Conservation (phyloP, 2,113 vertebrate genomes). For the Cinclus cinclus region DNA sequence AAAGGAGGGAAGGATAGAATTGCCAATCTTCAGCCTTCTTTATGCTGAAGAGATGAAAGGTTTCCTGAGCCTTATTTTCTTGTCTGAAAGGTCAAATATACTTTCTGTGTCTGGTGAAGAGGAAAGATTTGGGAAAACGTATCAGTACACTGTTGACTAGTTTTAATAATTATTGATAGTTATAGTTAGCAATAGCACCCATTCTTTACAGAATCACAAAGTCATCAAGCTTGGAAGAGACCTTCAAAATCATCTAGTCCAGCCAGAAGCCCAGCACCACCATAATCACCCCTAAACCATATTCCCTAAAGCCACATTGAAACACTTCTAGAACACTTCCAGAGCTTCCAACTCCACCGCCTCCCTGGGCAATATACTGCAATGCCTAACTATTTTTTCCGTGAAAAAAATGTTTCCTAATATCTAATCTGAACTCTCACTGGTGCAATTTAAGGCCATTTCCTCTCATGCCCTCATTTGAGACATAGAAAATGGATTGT, state of each 20-base stretch:
- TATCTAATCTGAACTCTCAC: background rate
- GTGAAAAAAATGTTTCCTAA: background rate
- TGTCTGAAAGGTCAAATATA: background rate
- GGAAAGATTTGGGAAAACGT: background rate
- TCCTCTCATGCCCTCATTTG: background rate
- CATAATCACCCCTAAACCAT: background rate
- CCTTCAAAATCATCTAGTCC: background rate
- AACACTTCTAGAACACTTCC: background rate
- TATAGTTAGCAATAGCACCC: background rate
- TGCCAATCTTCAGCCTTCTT: background rate
- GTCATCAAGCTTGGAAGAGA: background rate
- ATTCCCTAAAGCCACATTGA: too few relatives aligned
- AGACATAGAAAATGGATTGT: background rate
- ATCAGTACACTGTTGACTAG: accelerated
- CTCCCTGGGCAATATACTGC: background rate
- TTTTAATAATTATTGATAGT: background rate
- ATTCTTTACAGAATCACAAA: background rate
- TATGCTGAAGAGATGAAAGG: background rate
- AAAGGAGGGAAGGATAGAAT: background rate
- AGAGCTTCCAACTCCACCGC: background rate
- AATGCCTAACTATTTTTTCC: background rate
- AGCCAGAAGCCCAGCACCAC: background rate
- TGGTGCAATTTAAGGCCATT: background rate
- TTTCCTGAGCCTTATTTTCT: background rate
- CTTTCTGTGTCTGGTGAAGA: background rate